phyloP scores from a whole-genome alignment of 2,797 vertebrate species.

The Clarias pachynema region DNA sequence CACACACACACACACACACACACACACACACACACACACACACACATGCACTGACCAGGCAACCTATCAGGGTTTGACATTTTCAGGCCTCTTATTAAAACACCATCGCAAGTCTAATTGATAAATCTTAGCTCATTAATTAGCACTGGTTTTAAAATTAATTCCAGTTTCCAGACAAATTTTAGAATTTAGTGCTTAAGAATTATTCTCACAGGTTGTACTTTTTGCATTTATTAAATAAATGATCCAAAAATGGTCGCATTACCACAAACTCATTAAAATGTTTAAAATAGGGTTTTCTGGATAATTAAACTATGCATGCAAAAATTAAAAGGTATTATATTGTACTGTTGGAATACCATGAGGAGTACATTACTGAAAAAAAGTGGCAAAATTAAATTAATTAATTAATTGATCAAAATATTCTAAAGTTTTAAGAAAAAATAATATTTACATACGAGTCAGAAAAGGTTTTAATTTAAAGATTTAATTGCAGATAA shows the following conservation, averaged over 20 bases:
- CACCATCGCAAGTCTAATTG: conserved; percentile 40
- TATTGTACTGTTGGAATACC: not conserved
- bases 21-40: not conserved
- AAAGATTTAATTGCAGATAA: no score
- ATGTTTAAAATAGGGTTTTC: not conserved
- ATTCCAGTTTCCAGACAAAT: not conserved
- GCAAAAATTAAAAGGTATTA: not conserved
- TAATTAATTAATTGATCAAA: no score
- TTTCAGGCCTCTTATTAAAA: conserved; percentile 48
- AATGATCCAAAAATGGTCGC: not conserved
- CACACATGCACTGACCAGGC: not conserved
- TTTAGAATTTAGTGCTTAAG: not conserved
- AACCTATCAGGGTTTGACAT: conserved; percentile 52
- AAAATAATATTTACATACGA: no score
- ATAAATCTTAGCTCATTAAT: conserved; percentile 51
- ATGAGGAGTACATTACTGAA: not conserved
- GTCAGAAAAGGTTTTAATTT: no score
- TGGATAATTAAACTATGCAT: not conserved
- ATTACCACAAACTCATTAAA: not conserved
- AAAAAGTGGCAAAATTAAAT: no score
- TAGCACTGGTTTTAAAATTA: conserved; percentile 31
- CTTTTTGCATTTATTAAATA: not conserved
- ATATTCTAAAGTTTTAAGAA: no score
- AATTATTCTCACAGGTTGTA: not conserved
- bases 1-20: not conserved